phyloP scores from a whole-genome alignment of 2,888 invertebrate species.

The Meandrusa payeni region DNA sequence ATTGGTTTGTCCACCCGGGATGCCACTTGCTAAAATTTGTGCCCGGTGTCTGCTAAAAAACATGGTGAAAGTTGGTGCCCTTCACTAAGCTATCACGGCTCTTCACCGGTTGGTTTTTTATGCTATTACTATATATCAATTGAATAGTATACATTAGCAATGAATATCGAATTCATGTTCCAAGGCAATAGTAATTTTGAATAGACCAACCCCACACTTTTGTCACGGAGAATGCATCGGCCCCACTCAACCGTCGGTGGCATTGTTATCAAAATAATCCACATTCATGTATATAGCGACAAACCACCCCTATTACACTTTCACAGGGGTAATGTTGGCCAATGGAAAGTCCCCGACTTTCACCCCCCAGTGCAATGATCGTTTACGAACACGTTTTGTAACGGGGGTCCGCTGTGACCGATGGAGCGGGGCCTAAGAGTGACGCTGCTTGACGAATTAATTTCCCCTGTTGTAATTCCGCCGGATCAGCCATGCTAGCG shows the following conservation, averaged over 20 bases:
- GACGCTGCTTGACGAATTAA: slow-evolving; percentile 7
- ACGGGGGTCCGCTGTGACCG: slow-evolving; percentile 1
- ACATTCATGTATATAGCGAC: slow-evolving; percentile 7
- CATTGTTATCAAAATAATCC: slow-evolving; percentile 14
- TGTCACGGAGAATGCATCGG: neutral
- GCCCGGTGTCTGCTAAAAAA: no score
- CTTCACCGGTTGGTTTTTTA: no score
- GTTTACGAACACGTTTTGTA: slow-evolving; percentile 8
- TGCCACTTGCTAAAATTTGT: no score
- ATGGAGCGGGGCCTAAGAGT: neutral
- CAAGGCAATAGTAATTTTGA: slow-evolving; percentile 3
- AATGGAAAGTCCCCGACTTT: slow-evolving; percentile 24
- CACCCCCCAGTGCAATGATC: slow-evolving; percentile 20
- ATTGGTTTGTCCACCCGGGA: no score
- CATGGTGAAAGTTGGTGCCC: no score
- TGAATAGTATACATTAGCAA: no score
- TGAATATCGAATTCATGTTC: no score
- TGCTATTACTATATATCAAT: no score
- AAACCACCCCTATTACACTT: slow-evolving; percentile 6
- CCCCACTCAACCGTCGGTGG: neutral
- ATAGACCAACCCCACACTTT: slow-evolving; percentile 1
- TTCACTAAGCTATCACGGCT: no score
- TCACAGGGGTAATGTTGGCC: slow-evolving; percentile 21
- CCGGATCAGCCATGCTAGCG: no score
- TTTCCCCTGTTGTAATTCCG: no score